These are phyloP conservation scores for Rhyacichthys aspro DNA, from an alignment of 2,797 vertebrate species.

Conservation along the genomic window DNA sequence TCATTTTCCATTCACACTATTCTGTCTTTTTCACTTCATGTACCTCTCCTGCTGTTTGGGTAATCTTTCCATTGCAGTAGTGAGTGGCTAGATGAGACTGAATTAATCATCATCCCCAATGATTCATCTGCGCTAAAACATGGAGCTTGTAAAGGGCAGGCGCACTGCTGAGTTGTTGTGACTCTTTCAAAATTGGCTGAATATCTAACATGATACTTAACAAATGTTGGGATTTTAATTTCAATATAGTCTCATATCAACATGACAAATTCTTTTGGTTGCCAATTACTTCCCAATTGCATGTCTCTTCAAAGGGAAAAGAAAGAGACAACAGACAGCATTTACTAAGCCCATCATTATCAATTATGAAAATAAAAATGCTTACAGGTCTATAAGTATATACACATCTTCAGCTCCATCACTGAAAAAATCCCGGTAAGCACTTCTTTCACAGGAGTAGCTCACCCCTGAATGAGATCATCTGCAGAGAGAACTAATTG, in stretches of 20 bases:
- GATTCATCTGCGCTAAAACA: slow-evolving; percentile 49
- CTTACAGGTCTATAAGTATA: no score
- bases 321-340: background rate
- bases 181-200: slow-evolving; percentile 44
- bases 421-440: background rate
- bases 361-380: background rate
- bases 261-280: slow-evolving; percentile 4
- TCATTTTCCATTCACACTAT: slow-evolving; percentile 39
- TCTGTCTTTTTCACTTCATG: slow-evolving; percentile 29
- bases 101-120: slow-evolving; percentile 60
- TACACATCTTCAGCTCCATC: background rate
- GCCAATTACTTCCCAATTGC: slow-evolving; percentile 4
- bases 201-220: slow-evolving; percentile 36
- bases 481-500: slow-evolving; percentile 61
- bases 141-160: slow-evolving; percentile 47
- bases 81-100: slow-evolving; percentile 42
- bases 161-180: slow-evolving; percentile 20
- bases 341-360: background rate
- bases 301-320: background rate
- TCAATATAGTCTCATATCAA: slow-evolving; percentile 7
- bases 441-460: slow-evolving; percentile 23
- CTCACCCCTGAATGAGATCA: slow-evolving; percentile 27
- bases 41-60: slow-evolving; percentile 52
- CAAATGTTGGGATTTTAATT: slow-evolving; percentile 35
- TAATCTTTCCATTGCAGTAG: slow-evolving; percentile 45